phyloP scores from a whole-genome alignment of 2,113 vertebrate species.

The Leptodactylus fuscus region DNA sequence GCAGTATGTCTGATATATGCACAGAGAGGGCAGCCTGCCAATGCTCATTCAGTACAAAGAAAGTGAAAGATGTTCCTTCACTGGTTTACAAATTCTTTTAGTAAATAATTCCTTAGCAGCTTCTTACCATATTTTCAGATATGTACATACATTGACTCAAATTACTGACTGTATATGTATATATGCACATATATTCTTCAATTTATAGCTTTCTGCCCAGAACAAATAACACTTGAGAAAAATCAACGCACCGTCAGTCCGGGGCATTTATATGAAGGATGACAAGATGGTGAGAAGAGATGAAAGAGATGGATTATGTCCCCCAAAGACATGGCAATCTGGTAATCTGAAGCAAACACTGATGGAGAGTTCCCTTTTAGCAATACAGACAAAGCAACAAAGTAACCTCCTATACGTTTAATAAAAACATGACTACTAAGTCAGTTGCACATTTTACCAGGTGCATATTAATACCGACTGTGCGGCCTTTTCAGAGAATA shows the following conservation, averaged over 20 bases:
- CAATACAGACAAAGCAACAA: background rate
- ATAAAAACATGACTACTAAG: background rate
- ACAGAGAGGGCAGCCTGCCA: conserved; percentile 1
- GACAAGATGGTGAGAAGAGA: background rate
- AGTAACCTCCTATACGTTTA: background rate
- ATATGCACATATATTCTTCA: conserved; percentile 20
- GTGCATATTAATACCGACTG: conserved; percentile 23
- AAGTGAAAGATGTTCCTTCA: background rate
- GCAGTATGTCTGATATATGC: conserved; percentile 3
- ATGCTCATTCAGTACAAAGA: background rate
- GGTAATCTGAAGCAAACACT: background rate
- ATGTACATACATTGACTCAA: conserved; percentile 24
- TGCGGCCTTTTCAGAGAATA: conserved; percentile 30
- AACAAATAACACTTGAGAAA: background rate
- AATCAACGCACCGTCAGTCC: background rate
- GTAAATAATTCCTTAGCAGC: conserved; percentile 25
- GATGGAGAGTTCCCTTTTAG: background rate
- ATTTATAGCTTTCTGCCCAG: background rate
- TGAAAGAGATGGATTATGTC: background rate
- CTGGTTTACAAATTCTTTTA: background rate
- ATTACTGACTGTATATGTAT: conserved; percentile 7
- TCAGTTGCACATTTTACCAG: background rate
- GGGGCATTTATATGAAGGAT: background rate
- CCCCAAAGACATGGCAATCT: background rate
- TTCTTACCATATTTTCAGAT: conserved; percentile 5